Base-by-base conservation (phyloP, 2,888 invertebrate genomes). In the Linnaemya vulpina region DNA sequence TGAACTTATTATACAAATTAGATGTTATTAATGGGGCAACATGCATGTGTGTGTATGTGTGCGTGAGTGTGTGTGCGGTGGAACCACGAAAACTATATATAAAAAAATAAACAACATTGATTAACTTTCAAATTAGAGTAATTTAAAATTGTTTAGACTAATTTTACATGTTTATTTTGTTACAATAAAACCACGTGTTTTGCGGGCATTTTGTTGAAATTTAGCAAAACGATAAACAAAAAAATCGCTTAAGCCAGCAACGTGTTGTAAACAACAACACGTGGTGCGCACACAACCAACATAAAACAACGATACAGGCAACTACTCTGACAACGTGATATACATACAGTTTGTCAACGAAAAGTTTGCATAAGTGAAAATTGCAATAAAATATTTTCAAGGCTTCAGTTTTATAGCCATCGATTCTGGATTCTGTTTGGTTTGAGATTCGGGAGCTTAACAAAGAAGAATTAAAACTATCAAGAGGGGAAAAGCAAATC, bases 171-270 rank as follows among this genome's bases (percentile, higher is more conserved):
- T 85, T 85, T 78, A 78, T 78, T 74, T 85, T 75, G 78, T 60
- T 58, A 40, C 43, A 63, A 75, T 43, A 70, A 82, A 82, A 55
- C 85, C 85, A 85, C 85, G 85, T 85, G 85, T 78, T 83, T 73
- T 67, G 83, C 40, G 60, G 60, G 43, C 49, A 20, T 75, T 78
- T 70, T 62, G 71, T 51, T 38, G 35, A 70, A 67, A 60, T 65
- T 77, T 73, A 63, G 13, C 40, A 49, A 65, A 73, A 62, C 1
- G 17, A 17, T 0, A 46, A 71, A 38, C 43, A 30, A 46, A 0
- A 67, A 60, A 53, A 76, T 58, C 63, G 71, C 55, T 71, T 38
- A 65, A 62, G 53, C 22, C 71, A 58, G 49, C 70, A 76, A 83
- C 58, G 51, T 71, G 65, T 43, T 83, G 65, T 77, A 83, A 82